A percentile compares a stretch with the other conserved stretches of the same genome.
Conservation (phyloP, 2,888 invertebrate species). For the Chrysomela aeneicollis region DNA sequence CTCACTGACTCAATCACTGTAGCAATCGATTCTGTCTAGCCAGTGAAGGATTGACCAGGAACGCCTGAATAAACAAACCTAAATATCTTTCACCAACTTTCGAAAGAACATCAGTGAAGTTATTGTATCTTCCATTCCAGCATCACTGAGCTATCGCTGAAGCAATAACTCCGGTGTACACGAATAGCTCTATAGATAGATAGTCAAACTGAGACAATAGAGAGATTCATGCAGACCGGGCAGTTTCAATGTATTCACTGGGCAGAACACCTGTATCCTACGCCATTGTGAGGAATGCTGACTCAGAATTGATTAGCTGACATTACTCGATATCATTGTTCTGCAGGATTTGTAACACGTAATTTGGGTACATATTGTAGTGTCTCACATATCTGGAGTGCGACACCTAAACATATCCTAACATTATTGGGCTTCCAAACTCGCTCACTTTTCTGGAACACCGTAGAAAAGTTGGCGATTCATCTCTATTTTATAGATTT, state of each 20-base stretch:
- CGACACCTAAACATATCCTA: too few relatives aligned
- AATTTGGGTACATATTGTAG: not conserved
- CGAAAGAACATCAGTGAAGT: not conserved
- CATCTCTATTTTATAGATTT: too few relatives aligned
- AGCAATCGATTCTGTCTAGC: too few relatives aligned
- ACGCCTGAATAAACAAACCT: not conserved
- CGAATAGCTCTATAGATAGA: not conserved
- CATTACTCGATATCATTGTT: not conserved
- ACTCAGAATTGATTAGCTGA: not conserved
- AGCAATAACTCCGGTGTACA: not conserved
- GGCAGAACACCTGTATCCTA: not conserved
- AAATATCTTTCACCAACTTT: too few relatives aligned
- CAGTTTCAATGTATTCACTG: not conserved
- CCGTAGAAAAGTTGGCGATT: too few relatives aligned
- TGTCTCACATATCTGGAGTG: too few relatives aligned
- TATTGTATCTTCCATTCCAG: not conserved
- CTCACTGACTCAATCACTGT: too few relatives aligned
- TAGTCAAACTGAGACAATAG: not conserved
- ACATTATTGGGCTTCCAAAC: too few relatives aligned
- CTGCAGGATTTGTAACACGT: not conserved
- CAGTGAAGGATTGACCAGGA: too few relatives aligned
- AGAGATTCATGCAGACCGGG: not conserved
- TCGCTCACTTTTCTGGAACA: too few relatives aligned
- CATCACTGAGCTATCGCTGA: not conserved
- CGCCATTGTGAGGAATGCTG: not conserved